phyloP scores from a whole-genome alignment of 2,113 vertebrate species.

The Aythya baeri region DNA sequence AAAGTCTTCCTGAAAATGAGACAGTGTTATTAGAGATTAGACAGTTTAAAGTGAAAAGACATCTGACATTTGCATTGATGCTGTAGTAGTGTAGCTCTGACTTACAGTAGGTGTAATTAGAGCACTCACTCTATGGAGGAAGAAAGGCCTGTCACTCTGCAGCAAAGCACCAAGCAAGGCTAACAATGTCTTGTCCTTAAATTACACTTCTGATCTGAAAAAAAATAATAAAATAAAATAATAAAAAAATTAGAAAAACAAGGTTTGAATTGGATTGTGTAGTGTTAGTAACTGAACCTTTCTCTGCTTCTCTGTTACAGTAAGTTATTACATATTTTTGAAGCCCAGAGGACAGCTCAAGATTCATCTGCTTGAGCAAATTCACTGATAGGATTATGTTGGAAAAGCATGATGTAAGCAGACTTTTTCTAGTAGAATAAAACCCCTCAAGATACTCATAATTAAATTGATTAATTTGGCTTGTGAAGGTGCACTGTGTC shows the following conservation, averaged over 20 bases:
- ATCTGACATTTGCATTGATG: constrained; percentile 83
- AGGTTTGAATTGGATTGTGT: neutral
- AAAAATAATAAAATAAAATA: neutral
- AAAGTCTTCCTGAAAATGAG: constrained; percentile 78
- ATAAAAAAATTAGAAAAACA: neutral
- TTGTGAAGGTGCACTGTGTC: neutral
- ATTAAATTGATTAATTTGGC: neutral
- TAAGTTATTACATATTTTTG: constrained; percentile 20
- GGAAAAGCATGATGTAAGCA: neutral
- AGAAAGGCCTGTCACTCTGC: constrained; percentile 84
- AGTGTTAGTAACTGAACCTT: constrained; percentile 7
- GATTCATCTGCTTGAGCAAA: neutral
- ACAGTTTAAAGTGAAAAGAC: constrained; percentile 74
- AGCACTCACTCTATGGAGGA: constrained; percentile 61
- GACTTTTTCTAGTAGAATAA: neutral
- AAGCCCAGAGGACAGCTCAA: constrained; percentile 41
- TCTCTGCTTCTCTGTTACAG: neutral
- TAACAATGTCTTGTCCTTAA: constrained; percentile 45
- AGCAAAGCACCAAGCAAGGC: constrained; percentile 81
- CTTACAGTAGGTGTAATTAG: constrained; percentile 83
- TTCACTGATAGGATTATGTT: neutral
- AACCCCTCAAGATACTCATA: neutral
- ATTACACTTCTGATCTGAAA: neutral
- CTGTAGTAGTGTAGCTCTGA: constrained; percentile 71
- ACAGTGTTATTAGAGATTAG: constrained; percentile 62